phyloP scores from a whole-genome alignment of 2,113 vertebrate genomes.

The Elephas maximus region DNA sequence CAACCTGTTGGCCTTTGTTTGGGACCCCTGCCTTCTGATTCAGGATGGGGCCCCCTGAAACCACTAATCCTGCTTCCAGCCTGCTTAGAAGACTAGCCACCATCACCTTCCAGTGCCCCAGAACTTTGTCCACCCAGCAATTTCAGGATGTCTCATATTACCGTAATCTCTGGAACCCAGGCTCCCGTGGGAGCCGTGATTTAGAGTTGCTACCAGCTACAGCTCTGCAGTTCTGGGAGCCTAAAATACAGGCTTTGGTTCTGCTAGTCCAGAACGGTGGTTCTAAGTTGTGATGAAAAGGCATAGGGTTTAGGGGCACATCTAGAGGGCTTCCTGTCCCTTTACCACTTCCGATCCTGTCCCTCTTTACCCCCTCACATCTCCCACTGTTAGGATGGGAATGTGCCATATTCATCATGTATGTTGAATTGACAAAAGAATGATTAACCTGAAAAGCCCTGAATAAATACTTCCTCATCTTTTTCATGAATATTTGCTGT shows the following conservation, averaged over 20 bases:
- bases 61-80: neutral
- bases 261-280: neutral
- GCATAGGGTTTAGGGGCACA: neutral
- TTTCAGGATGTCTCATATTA: slow-evolving; percentile 10
- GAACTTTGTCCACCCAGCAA: neutral
- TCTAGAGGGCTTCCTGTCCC: neutral
- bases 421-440: slow-evolving; percentile 10
- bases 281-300: neutral
- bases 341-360: neutral
- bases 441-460: neutral
- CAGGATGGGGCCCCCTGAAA: neutral
- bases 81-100: neutral
- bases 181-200: neutral
- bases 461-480: neutral
- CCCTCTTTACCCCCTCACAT: neutral
- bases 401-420: neutral
- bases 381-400: neutral
- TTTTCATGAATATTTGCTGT: slow-evolving; percentile 22
- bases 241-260: neutral
- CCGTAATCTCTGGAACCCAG: neutral
- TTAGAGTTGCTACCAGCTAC: neutral
- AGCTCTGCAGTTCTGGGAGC: neutral
- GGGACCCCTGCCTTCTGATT: neutral
- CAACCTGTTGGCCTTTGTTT: neutral
- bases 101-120: neutral